These are phyloP conservation scores for Balearica regulorum DNA, from an alignment of 2,797 vertebrate species.

Conservation along the genomic window DNA sequence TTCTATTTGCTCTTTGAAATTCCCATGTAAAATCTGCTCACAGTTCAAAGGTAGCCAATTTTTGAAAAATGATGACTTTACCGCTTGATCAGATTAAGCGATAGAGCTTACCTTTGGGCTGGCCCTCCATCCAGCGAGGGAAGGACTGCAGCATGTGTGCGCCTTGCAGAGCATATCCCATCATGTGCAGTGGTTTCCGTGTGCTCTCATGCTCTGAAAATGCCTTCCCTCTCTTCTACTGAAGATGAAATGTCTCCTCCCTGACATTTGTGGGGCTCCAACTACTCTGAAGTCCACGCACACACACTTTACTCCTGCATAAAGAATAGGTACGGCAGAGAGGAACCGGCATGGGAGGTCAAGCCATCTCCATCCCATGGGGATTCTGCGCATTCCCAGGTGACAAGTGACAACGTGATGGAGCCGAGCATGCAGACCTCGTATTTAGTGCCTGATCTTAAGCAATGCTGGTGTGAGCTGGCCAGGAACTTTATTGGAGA, in stretches of 20 bases:
- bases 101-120: background rate
- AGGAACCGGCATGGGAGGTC: accelerated
- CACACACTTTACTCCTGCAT: background rate
- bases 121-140: background rate
- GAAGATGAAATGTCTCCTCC: background rate
- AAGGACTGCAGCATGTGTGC: accelerated
- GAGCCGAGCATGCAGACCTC: background rate
- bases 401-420: background rate
- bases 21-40: background rate
- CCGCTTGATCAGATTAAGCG: background rate
- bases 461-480: background rate
- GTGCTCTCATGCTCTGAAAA: background rate
- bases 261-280: background rate
- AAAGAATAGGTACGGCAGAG: background rate
- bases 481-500: background rate
- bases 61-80: background rate
- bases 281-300: background rate
- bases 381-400: background rate
- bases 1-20: conserved; percentile 20
- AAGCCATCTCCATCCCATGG: background rate
- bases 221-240: background rate
- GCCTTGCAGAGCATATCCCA: background rate
- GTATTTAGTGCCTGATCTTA: background rate
- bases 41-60: background rate
- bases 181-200: accelerated